These are phyloP conservation scores for Silurus meridionalis DNA, from an alignment of 2,113 vertebrate species.

Conservation along the genomic window DNA sequence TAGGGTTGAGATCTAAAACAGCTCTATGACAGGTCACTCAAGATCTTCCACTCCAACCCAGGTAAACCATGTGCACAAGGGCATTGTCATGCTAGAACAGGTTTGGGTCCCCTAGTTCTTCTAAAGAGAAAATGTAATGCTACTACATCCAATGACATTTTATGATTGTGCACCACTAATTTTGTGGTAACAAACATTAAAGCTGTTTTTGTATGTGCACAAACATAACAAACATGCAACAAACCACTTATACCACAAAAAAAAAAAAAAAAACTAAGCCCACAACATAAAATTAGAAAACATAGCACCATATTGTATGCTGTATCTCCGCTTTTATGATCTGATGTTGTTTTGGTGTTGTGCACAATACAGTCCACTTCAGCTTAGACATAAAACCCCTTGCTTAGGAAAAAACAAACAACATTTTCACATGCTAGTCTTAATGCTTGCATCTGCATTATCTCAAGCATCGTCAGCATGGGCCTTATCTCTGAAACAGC, in stretches of 20 bases:
- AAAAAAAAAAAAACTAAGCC: background rate
- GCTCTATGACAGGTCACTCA: too few relatives aligned
- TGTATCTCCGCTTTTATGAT: background rate
- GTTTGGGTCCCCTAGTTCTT: too few relatives aligned
- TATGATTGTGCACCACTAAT: too few relatives aligned
- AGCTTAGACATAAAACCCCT: background rate
- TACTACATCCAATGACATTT: too few relatives aligned
- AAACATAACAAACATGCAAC: background rate
- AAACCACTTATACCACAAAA: background rate
- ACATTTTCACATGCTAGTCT: background rate
- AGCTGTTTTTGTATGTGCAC: background rate
- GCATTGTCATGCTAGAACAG: too few relatives aligned
- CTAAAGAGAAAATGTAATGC: too few relatives aligned
- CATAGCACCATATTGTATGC: background rate
- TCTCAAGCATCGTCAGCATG: background rate
- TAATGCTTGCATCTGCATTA: background rate
- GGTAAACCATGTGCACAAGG: too few relatives aligned
- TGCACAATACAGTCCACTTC: background rate
- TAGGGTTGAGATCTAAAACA: too few relatives aligned
- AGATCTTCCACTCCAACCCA: too few relatives aligned
- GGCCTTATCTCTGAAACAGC: slow-evolving; percentile 25
- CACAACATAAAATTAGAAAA: background rate
- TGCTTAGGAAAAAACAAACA: background rate
- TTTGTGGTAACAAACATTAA: too few relatives aligned
- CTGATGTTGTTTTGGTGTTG: background rate